phyloP scores from a whole-genome alignment of 2,888 invertebrate genomes.

The Euplagia quadripunctaria region DNA sequence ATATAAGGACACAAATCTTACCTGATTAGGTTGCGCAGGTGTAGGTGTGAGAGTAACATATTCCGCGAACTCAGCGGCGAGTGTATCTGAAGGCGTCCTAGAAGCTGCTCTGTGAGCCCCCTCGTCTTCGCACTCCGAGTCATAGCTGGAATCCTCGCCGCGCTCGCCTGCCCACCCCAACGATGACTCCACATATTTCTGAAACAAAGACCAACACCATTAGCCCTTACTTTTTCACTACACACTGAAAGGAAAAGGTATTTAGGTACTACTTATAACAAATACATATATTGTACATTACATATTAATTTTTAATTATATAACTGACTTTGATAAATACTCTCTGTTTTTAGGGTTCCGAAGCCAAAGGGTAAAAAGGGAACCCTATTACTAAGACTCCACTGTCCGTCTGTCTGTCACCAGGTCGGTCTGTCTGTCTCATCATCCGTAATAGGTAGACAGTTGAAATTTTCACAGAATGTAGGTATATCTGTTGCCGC shows the following conservation, averaged over 20 bases:
- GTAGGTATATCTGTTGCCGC: too few species aligned
- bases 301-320: not conserved
- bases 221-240: not conserved
- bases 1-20: slow-evolving; percentile 39
- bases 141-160: slow-evolving; percentile 94
- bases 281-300: too few species aligned
- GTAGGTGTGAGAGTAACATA: slow-evolving; percentile 89
- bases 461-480: too few species aligned
- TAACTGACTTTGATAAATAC: not conserved
- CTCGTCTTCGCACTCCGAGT: slow-evolving; percentile 92
- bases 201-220: slow-evolving; percentile 63
- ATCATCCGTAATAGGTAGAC: too few species aligned
- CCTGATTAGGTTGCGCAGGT: slow-evolving; percentile 75
- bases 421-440: too few species aligned
- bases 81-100: slow-evolving; percentile 94
- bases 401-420: too few species aligned
- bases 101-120: slow-evolving; percentile 92
- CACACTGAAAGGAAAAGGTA: not conserved
- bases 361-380: too few species aligned
- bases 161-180: slow-evolving; percentile 86
- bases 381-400: too few species aligned
- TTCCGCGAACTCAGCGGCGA: slow-evolving; percentile 94
- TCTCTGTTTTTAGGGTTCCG: too few species aligned
- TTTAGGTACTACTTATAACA: not conserved
- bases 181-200: slow-evolving; percentile 92